Conservation (phyloP, 2,797 vertebrate genomes). For the Microctenopoma steveboyesi region DNA sequence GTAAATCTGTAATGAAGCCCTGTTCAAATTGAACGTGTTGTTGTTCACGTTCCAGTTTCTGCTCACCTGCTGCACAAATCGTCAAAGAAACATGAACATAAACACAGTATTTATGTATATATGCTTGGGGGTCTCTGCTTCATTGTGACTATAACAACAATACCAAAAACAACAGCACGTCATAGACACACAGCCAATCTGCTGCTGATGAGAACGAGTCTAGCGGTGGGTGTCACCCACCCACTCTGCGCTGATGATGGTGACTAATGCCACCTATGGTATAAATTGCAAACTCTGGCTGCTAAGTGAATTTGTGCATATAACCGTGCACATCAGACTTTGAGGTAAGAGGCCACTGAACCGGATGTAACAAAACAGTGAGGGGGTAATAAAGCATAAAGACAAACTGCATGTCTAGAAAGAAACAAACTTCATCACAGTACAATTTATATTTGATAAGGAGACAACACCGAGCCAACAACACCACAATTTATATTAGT, state of each 20-base stretch:
- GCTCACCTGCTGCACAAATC: conserved; percentile 36
- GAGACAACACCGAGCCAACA: too few species aligned
- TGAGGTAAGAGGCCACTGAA: conserved; percentile 12
- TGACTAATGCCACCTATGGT: conserved; percentile 80
- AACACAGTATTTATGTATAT: not conserved
- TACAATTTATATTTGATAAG: too few species aligned
- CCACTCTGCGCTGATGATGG: conserved; percentile 59
- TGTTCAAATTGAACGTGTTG: not conserved
- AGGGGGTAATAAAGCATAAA: too few species aligned
- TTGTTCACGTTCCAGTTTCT: conserved; percentile 12
- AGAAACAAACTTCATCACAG: too few species aligned
- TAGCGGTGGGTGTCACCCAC: conserved; percentile 51
- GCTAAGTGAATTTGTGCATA: conserved; percentile 43
- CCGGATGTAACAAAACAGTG: not conserved
- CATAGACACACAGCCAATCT: conserved; percentile 40
- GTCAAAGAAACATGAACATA: conserved; percentile 8
- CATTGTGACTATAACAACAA: conserved; percentile 18
- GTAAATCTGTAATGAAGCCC: conserved; percentile 26
- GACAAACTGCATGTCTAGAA: too few species aligned
- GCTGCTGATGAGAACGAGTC: conserved; percentile 42
- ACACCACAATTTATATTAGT: too few species aligned
- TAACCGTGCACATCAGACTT: conserved; percentile 23
- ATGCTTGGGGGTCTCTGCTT: not conserved
- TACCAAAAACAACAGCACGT: conserved; percentile 27
- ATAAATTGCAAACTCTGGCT: conserved; percentile 60